Conservation (phyloP, 64 coral and sea anemone genomes). For the Catalaphyllia jardinei region DNA sequence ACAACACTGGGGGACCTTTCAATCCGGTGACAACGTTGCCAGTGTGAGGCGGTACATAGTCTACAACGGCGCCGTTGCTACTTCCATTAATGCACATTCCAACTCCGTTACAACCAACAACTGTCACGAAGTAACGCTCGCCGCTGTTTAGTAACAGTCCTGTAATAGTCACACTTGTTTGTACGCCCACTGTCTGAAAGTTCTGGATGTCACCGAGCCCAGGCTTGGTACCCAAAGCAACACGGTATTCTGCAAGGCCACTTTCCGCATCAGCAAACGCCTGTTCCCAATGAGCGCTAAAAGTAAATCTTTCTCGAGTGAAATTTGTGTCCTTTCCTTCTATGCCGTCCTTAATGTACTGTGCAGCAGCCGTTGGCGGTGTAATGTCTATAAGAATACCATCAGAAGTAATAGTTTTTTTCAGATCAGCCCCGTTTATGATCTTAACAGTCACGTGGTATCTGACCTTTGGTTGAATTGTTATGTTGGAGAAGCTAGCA, state of each 20-base stretch:
- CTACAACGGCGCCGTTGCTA: slow-evolving; percentile 88
- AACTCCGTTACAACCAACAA: slow-evolving; percentile 92
- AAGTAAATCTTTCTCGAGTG: slow-evolving; percentile 53
- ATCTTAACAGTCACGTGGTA: slow-evolving; percentile 85
- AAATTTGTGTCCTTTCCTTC: slow-evolving; percentile 74
- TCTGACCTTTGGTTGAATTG: slow-evolving; percentile 68
- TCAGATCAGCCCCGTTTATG: slow-evolving; percentile 77
- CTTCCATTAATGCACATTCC: slow-evolving; percentile 91
- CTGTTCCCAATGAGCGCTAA: slow-evolving; percentile 90
- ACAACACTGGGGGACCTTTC: slow-evolving; percentile 66
- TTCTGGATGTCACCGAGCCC: slow-evolving; percentile 52
- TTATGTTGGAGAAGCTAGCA: slow-evolving; percentile 43
- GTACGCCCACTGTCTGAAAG: slow-evolving; percentile 56
- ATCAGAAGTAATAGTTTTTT: slow-evolving; percentile 72
- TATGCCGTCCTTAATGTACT: slow-evolving; percentile 87
- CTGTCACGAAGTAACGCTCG: slow-evolving; percentile 70
- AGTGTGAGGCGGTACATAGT: slow-evolving; percentile 86
- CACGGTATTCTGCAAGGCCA: slow-evolving; percentile 54
- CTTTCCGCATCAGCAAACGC: slow-evolving; percentile 89
- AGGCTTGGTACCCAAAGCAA: slow-evolving; percentile 70
- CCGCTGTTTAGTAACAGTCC: slow-evolving; percentile 75
- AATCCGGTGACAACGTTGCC: slow-evolving; percentile 80
- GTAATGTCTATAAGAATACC: slow-evolving; percentile 87
- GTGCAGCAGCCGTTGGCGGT: slow-evolving; percentile 58
- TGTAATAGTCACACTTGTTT: slow-evolving; percentile 52